Conservation (phyloP, 2,888 invertebrate genomes). For the Drosophila anomelani region DNA sequence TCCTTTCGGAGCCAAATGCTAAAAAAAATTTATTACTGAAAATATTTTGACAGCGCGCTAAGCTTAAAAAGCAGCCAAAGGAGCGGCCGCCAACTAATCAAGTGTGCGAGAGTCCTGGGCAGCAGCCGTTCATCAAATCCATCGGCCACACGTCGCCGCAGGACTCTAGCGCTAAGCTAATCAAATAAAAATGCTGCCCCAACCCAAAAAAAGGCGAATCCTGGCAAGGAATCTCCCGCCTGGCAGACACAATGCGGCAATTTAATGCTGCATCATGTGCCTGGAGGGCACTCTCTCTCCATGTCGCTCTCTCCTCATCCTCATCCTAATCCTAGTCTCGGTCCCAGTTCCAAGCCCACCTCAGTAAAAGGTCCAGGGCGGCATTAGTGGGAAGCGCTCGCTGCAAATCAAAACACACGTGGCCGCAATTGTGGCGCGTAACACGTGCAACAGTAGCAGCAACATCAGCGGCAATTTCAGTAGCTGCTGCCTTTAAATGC, state of each 20-base stretch:
- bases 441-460: conserved; percentile 73
- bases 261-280: conserved; percentile 84
- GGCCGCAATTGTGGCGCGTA: conserved; percentile 84
- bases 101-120: conserved; percentile 55
- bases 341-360: conserved; percentile 17
- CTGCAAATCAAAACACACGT: conserved; percentile 85
- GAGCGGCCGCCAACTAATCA: conserved; percentile 65
- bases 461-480: conserved; percentile 23
- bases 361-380: conserved; percentile 22
- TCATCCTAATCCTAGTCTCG: conserved; percentile 24
- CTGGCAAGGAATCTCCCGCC: conserved; percentile 55
- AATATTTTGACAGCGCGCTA: conserved; percentile 82
- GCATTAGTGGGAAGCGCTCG: conserved; percentile 67
- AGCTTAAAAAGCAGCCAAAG: conserved; percentile 72
- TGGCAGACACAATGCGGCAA: conserved; percentile 82
- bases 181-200: conserved; percentile 74
- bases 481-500: conserved; percentile 35
- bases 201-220: conserved; percentile 16
- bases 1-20: conserved; percentile 47
- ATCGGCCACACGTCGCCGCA: conserved; percentile 78
- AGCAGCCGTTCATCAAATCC: conserved; percentile 80
- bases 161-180: conserved; percentile 77
- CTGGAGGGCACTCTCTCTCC: conserved; percentile 62
- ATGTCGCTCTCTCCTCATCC: conserved; percentile 5
- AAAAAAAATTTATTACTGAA: conserved; percentile 75